Base-by-base conservation (phyloP, 2,113 vertebrate species). In the Apteryx mantelli region DNA sequence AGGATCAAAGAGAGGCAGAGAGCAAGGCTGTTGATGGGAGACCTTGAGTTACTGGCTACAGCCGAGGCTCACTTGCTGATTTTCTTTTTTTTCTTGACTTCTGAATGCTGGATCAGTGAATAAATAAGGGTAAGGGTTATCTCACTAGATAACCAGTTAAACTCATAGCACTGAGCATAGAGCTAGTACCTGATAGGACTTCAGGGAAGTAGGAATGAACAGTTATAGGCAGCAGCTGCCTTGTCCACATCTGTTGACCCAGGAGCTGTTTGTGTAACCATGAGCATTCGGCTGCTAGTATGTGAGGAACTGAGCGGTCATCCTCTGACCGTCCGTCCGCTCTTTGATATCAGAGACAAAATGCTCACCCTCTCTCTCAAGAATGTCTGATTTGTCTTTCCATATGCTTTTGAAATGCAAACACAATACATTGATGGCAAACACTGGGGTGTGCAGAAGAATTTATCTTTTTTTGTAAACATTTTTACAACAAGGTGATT, bases 41-140 rank as follows among this genome's bases (percentile, higher is more conserved):
- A 21, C 14, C 7, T 11, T 4, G 0, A 50, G 19, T 38, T 66
- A 22, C 40, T 0, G 1, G 24, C 16, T 24, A 4, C 38, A n/a
- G 1, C 36, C 40, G 12, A 79, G n/a, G 8, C 44, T 89, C 63
- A 30, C 26, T 9, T 34, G 30, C 28, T 73, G 28, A 19, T 42
- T 42, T 9, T 30, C 28, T 58, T 17, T 66, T 63, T 65, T 5
- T 2, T 3, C 9, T 53, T 73, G 8, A 1, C 36, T n/a, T 36
- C 25, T 64, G 64, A 38, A 55, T 65, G 16, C 5, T 36, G 63
- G 53, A 38, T 34, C 10, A 2, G 9, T 48, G 68, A 34, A 17
- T 14, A 38, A 22, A 13, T 20, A 21, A 70, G 36, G 58, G 12
- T n/a, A 13, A 77, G 34, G 40, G 55, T 56, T 28, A 56, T 56